A percentile compares a stretch with the other conserved stretches of the same genome.
These are phyloP conservation scores for Mastigias papua DNA, from an alignment of 30 jellyfish, hydroid and myxozoan species.

Conservation along the genomic window DNA sequence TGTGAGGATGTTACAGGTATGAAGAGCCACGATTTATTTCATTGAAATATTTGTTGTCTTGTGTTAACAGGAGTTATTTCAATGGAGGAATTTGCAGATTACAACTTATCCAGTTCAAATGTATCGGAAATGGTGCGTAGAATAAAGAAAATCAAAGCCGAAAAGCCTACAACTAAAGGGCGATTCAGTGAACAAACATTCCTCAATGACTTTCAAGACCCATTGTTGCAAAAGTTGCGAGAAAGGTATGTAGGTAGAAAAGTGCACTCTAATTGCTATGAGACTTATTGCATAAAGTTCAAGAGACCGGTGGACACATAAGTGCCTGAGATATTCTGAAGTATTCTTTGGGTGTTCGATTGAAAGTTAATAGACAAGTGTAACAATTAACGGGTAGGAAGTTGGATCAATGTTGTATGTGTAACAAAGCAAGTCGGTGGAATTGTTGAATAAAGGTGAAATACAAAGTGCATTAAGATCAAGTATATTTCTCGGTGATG, in stretches of 20 bases:
- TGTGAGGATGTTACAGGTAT: no score
- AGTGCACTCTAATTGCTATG: background rate
- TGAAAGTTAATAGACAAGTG: no score
- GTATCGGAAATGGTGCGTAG: background rate
- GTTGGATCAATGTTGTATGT: no score
- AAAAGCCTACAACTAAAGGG: constrained; percentile 45
- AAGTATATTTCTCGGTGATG: no score
- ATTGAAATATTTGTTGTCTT: background rate
- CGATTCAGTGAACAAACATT: constrained; percentile 67
- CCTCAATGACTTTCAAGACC: constrained; percentile 21
- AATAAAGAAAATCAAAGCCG: constrained; percentile 43
- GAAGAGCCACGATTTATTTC: background rate
- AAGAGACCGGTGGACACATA: no score
- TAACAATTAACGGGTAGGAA: no score
- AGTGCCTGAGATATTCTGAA: no score
- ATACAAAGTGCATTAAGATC: no score
- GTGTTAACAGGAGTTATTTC: constrained; percentile 15
- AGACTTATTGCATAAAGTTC: background rate
- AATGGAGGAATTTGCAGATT: constrained; percentile 12
- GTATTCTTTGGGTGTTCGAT: no score
- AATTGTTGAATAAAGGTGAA: no score
- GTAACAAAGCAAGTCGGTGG: no score
- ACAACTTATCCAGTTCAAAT: constrained; percentile 15
- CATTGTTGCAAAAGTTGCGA: constrained; percentile 17
- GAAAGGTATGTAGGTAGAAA: constrained; percentile 36